Evolutionary conservation across 2,888 invertebrate species (phyloP), one percentile per base, ranked within the genome.

Genomic region (Eupithecia inturbata): DNA sequence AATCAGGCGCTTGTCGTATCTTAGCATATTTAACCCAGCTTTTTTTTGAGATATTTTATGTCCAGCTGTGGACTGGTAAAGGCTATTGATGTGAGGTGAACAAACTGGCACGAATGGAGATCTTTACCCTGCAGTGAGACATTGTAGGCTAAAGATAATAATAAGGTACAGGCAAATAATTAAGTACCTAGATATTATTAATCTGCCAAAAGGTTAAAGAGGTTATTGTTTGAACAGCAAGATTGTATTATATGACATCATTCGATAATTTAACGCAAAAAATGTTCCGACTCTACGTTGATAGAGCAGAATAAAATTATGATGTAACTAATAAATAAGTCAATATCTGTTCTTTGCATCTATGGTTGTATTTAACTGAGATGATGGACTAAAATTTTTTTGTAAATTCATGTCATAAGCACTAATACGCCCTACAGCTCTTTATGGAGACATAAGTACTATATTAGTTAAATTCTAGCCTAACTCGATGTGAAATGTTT

Each of bases 161-260:
- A 9, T n/a, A 49, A 4, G 0, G 9, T 45, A n/a, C 2, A n/a
- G n/a, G n/a, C 49, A 49, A 53, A 53, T 53, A 39, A 57, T 57
- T 57, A 26, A 3, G 14, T 53, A n/a, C n/a, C n/a, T n/a, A 53
- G 22, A 22, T 53, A 53, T 26, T 57, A 26, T 26, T 57, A 57
- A 26, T 57, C 14, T 57, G 0, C 12, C 12, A 26, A 57, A 57
- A 57, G 57, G 57, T 57, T 26, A 26, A 26, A 57, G 26, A 26
- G 57, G 53, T 53, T 53, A 53, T 57, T 57, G 57, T 57, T 57
- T 57, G 22, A 57, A 14, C 57, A 57, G 57, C 57, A 57, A 57
- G 26, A 57, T 26, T 26, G 12, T 26, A 57, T 12, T n/a, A 22
- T 10, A 57, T 57, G 57, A 57, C 22, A 57, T 57, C 57, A 57